Percentiles rank a stretch among this genome's conserved stretches.
Evolutionary conservation across 2,888 invertebrate species (phyloP).

Genomic region (Germaria angustata): DNA sequence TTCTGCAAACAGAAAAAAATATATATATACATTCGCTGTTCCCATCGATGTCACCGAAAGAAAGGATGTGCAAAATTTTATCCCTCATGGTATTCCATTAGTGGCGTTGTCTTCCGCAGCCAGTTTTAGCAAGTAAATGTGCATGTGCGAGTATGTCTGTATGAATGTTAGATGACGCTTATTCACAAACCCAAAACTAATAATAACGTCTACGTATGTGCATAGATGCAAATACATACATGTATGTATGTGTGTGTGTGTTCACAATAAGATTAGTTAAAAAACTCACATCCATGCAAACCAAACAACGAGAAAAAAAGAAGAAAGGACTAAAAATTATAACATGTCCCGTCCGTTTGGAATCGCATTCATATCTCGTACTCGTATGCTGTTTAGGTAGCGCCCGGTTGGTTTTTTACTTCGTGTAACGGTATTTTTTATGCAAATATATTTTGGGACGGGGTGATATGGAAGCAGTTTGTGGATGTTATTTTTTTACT

Average conservation of each 20-base stretch:
- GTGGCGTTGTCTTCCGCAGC: slow-evolving; percentile 36
- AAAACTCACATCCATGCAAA: slow-evolving; percentile 20
- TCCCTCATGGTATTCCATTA: slow-evolving; percentile 65
- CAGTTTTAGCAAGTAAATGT: slow-evolving; percentile 20
- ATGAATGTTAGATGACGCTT: not conserved
- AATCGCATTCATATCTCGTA: slow-evolving; percentile 64
- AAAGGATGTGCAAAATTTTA: slow-evolving; percentile 60
- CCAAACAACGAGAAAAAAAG: too few species aligned
- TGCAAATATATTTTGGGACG: slow-evolving; percentile 76
- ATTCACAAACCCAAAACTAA: slow-evolving; percentile 13
- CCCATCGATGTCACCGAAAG: slow-evolving; percentile 38
- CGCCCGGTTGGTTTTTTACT: slow-evolving; percentile 49
- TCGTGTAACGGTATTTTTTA: slow-evolving; percentile 79
- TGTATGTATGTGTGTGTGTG: too few species aligned
- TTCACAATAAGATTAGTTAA: slow-evolving; percentile 50
- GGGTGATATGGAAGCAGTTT: slow-evolving; percentile 41
- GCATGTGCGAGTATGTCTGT: not conserved
- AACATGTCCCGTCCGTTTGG: slow-evolving; percentile 68
- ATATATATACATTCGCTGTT: slow-evolving; percentile 33
- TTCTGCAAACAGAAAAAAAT: slow-evolving; percentile 51
- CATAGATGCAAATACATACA: slow-evolving; percentile 9
- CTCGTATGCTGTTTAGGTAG: slow-evolving; percentile 70
- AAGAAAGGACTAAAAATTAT: slow-evolving; percentile 67
- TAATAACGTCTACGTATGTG: not conserved
- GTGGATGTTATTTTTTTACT: slow-evolving; percentile 32